Base-by-base conservation (phyloP, 2,797 vertebrate species). In the Hirundo rustica region DNA sequence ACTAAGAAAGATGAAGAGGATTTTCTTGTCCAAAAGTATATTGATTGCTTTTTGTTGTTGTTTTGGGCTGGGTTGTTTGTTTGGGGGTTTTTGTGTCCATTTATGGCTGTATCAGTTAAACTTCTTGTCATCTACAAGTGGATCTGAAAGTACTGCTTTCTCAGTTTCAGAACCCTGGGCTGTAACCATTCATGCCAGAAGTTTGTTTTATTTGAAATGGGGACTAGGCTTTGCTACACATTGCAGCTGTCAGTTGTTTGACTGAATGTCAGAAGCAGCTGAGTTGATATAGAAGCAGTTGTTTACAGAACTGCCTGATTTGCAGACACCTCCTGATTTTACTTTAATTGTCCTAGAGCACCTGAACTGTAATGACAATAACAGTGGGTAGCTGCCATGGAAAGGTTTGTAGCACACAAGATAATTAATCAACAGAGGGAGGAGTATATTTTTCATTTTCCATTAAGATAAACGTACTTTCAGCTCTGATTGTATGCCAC, bases 381-480 rank as follows among this genome's bases (percentile, higher is more conserved):
- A 76, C 54, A 91, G 74, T 21, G 44, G 65, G 73, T 55, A 77
- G 68, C 62, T 93, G 83, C 67, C 77, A 75, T n/a, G 12, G 64
- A 82, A 89, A 89, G 58, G 57, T 81, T 62, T 91, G 54, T 50
- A 82, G 80, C 26, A 79, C 53, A 80, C 4, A 48, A 65, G 55
- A 88, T 23, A 79, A 93, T 76, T 85, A 95, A 87, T 90, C 82
- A 92, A 5, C 29, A 76, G n/a, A 92, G 72, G 22, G 48, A 84
- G 94, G 17, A 77, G 57, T 90, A 16, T 72, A 55, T 96, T 92
- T 94, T 86, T 95, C 66, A 92, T 90, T 94, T 94, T 91, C 53
- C 40, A 45, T 89, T 86, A 84, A 94, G 57, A 95, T 55, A 88
- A 94, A 88, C 89, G 72, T 13, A 27, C 64, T 85, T 95, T 95